Percentiles rank a stretch among this genome's conserved stretches.
Evolutionary conservation across 2,797 vertebrate genomes (phyloP).

Genomic region (Thaleichthys pacificus): DNA sequence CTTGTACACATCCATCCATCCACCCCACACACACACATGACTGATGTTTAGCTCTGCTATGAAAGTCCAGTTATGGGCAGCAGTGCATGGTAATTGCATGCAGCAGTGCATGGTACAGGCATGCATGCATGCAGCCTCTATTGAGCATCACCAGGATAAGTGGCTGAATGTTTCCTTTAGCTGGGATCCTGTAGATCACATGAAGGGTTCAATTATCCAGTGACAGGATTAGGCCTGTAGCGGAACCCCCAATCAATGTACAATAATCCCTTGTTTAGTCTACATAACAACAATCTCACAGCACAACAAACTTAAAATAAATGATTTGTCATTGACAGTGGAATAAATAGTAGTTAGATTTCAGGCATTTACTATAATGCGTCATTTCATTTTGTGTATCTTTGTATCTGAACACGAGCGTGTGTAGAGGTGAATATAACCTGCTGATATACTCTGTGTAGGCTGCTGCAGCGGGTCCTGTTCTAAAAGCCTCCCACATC

Average conservation of each 20-base stretch:
- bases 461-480: not conserved
- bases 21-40: not conserved
- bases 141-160: not conserved
- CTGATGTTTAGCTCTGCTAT: too few species aligned
- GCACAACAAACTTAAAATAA: not conserved
- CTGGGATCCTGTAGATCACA: not conserved
- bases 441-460: not conserved
- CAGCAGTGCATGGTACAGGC: not conserved
- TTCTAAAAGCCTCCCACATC: slow-evolving; percentile 7
- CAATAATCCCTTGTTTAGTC: slow-evolving; percentile 5
- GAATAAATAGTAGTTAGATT: not conserved
- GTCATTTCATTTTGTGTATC: not conserved
- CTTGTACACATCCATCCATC: too few species aligned
- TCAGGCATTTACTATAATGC: not conserved
- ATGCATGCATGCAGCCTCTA: not conserved
- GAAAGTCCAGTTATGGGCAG: not conserved
- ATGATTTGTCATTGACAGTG: not conserved
- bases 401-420: not conserved
- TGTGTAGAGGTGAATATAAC: not conserved
- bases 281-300: not conserved
- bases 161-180: not conserved
- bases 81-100: not conserved
- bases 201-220: not conserved
- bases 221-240: slow-evolving; percentile 4
- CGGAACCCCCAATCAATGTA: not conserved